These are phyloP conservation scores for Porites lobata DNA, from an alignment of 92 coral and sea anemone species.

Conservation along the genomic window DNA sequence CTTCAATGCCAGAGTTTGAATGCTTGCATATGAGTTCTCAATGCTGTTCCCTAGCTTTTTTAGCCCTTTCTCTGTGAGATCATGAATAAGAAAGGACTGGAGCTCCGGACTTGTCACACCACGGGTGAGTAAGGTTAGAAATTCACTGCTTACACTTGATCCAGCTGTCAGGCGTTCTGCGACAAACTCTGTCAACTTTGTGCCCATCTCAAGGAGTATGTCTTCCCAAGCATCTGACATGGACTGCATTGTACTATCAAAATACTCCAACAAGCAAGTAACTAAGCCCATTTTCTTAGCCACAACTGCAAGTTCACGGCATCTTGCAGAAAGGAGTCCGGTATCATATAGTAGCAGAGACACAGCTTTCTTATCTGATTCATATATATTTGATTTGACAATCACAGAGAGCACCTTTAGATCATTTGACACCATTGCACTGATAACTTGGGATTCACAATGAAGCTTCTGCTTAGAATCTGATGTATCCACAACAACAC, in stretches of 20 bases:
- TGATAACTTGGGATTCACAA: constrained; percentile 55
- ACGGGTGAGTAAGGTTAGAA: constrained; percentile 88
- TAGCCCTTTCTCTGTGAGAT: constrained; percentile 97
- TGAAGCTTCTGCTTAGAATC: constrained; percentile 21
- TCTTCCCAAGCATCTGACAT: constrained; percentile 99
- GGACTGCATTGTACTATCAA: constrained; percentile 81
- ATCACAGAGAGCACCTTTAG: constrained; percentile 77
- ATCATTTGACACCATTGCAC: constrained; percentile 73
- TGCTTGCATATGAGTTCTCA: constrained; percentile 93
- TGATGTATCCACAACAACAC: constrained; percentile 69
- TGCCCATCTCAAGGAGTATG: constrained; percentile 90
- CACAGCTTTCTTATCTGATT: constrained; percentile 35
- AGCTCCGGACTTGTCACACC: constrained; percentile 95
- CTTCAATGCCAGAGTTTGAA: constrained; percentile 91
- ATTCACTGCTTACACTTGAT: constrained; percentile 87
- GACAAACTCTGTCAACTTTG: constrained; percentile 88
- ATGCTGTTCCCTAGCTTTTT: constrained; percentile 93
- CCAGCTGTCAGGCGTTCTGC: constrained; percentile 85
- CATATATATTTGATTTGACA: constrained; percentile 45
- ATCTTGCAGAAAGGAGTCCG: constrained; percentile 74
- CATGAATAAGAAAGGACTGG: constrained; percentile 90
- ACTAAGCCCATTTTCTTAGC: constrained; percentile 90
- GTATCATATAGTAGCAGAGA: constrained; percentile 76
- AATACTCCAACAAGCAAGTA: constrained; percentile 84
- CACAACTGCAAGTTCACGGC: constrained; percentile 83